Evolutionary conservation across 53 echinoderm and acorn worm genomes (phyloP), one percentile per base, ranked within the genome.

Genomic region (Luidia sarsii): DNA sequence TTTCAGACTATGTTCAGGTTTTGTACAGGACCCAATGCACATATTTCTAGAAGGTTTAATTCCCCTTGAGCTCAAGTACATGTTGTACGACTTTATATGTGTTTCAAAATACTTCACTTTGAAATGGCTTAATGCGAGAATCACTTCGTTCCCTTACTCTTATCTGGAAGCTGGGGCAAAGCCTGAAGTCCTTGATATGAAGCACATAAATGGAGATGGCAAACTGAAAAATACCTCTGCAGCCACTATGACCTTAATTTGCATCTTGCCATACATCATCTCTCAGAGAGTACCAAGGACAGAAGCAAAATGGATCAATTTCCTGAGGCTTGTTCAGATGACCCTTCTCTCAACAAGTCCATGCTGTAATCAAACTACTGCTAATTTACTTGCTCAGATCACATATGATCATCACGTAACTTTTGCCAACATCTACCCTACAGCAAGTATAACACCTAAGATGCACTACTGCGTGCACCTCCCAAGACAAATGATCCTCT

Each of bases 21-120:
- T 91, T 1, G 87, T 91, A 0, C 91, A 91, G 53, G 91, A 87
- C 57, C 90, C 83, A 19, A 87, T 91, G 91, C 91, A 91, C 48
- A 2, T 91, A 27, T 65, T 91, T 4, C 33, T 91, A 2, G 91
- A 91, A 65, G 91, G 91, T 9, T 48, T 87, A 31, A 70, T 91
- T 4, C 91, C 87, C 23, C 64, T 70, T 80, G 91, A 91, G 57
- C 41, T 91, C 57, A 80, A 79, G 23, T 67, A 49, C 14, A 69
- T 86, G 79, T 71, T 91, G 22, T 64, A 68, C 30, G 57, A 74
- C 4, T 91, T 79, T 29, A 87, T 87, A 13, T 33, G 13, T 15
- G 72, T 62, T 21, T 31, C 75, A 23, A 63, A 75, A 51, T 82
- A 59, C 31, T 91, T 91, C 53, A 91, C 83, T 11, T 46, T 87